Conservation (phyloP, 2,888 invertebrate genomes). For the Eilema sororculum region DNA sequence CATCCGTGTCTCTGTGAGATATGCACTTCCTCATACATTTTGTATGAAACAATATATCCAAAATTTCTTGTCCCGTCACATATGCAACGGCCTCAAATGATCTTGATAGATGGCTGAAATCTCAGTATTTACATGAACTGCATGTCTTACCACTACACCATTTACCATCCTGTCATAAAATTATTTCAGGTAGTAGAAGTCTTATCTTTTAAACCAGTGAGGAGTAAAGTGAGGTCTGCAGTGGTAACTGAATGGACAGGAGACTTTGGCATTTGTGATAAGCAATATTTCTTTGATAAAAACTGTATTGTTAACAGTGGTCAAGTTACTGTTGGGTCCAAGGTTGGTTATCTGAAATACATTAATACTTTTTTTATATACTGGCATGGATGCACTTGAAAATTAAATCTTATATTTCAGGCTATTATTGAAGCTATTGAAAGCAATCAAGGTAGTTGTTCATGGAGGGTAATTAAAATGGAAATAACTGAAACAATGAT, state of each 20-base stretch:
- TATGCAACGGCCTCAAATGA: background rate
- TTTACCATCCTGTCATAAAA: background rate
- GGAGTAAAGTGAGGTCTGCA: constrained; percentile 85
- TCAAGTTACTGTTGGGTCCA: constrained; percentile 87
- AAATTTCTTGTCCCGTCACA: no score
- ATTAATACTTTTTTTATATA: background rate
- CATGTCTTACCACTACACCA: background rate
- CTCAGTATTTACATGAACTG: no score
- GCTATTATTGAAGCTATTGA: constrained; percentile 90
- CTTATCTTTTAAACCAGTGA: constrained; percentile 86
- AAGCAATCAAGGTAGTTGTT: constrained; percentile 88
- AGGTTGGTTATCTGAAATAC: constrained; percentile 64
- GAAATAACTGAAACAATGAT: constrained; percentile 56
- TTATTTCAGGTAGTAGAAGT: constrained; percentile 85
- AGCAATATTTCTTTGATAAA: constrained; percentile 87
- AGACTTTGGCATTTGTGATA: constrained; percentile 86
- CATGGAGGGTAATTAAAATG: constrained; percentile 88
- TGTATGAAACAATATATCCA: no score
- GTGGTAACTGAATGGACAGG: constrained; percentile 78
- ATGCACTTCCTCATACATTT: no score
- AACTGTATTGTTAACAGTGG: constrained; percentile 84
- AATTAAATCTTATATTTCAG: constrained; percentile 56
- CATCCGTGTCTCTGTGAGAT: no score
- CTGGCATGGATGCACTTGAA: background rate
- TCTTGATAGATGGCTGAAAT: background rate